phyloP scores from a whole-genome alignment of 2,113 vertebrate genomes.

The Nothocercus julius region DNA sequence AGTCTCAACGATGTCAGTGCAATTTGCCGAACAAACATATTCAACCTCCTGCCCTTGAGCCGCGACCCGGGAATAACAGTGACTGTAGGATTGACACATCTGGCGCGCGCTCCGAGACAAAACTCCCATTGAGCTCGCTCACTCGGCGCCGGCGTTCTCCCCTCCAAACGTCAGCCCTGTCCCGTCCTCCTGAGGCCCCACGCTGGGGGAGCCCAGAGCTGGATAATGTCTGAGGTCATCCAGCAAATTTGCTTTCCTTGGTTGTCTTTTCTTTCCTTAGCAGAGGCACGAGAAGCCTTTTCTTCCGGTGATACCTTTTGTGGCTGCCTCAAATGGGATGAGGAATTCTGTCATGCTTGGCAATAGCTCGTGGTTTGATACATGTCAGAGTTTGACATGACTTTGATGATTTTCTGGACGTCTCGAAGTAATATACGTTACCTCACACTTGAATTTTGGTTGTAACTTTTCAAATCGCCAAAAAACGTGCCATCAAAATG shows the following conservation, averaged over 20 bases:
- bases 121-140: neutral
- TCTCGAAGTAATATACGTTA: neutral
- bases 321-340: neutral
- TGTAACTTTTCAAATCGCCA: neutral
- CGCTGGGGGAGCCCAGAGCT: neutral
- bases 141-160: accelerated
- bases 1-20: neutral
- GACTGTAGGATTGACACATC: neutral
- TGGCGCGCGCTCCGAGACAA: accelerated
- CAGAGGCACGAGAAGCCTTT: neutral
- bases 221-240: neutral
- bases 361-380: neutral
- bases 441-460: neutral
- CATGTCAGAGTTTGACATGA: neutral
- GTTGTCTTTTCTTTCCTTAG: neutral
- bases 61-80: neutral
- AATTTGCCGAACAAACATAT: slow-evolving; percentile 34
- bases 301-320: neutral
- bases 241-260: neutral
- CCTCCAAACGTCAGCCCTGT: neutral
- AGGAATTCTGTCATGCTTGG: neutral
- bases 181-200: accelerated
- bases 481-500: neutral
- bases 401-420: neutral
- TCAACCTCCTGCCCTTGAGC: neutral